These are phyloP conservation scores for Anableps anableps DNA, from an alignment of 2,797 vertebrate genomes.

Conservation along the genomic window DNA sequence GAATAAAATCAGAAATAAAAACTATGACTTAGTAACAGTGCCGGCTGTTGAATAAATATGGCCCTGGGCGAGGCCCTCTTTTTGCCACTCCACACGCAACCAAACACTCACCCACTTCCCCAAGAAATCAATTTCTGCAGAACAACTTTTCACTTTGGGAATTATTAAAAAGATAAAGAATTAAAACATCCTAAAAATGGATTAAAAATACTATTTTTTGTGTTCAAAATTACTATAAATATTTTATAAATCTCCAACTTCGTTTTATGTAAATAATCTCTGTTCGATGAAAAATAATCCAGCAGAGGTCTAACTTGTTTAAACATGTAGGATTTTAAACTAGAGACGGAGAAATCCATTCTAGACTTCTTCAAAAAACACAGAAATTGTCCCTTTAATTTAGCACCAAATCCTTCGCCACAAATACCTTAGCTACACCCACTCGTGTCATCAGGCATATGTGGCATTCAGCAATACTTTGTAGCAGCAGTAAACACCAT, in stretches of 20 bases:
- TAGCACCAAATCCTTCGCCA: neutral
- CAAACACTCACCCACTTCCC: neutral
- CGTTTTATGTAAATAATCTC: neutral
- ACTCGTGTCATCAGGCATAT: neutral
- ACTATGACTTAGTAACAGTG: neutral
- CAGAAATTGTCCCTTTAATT: neutral
- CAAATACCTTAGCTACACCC: neutral
- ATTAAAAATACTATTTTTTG: neutral
- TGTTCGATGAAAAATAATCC: neutral
- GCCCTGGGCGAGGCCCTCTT: no score
- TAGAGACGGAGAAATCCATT: neutral
- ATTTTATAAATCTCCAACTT: neutral
- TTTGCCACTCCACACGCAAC: no score
- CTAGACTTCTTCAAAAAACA: neutral
- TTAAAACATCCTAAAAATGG: neutral
- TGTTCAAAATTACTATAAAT: neutral
- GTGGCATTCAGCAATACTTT: conserved; percentile 1
- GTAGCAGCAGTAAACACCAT: neutral
- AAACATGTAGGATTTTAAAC: neutral
- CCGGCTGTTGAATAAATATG: no score
- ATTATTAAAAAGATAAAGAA: neutral
- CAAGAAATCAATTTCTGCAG: neutral
- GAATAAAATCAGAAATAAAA: neutral
- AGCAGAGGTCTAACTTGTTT: neutral
- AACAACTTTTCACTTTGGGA: neutral